These are phyloP conservation scores for Acholoe squamosa DNA, from an alignment of 2,888 invertebrate species.

Conservation along the genomic window DNA sequence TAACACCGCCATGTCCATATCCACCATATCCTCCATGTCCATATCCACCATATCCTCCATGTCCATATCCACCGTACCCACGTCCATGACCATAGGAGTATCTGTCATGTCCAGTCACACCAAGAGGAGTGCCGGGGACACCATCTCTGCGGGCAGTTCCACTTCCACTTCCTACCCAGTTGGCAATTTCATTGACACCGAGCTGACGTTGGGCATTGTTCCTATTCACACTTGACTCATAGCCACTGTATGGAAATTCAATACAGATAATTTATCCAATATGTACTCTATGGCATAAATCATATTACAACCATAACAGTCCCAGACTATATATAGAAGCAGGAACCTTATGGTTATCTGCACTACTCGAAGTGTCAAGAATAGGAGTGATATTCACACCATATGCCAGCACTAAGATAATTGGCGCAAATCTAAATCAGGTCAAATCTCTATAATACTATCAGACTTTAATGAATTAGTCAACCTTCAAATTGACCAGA, in stretches of 20 bases:
- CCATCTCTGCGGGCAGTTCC: constrained; percentile 55
- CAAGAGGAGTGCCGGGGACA: constrained; percentile 57
- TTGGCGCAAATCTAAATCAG: not conserved
- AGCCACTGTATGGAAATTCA: not conserved
- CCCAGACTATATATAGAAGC: not conserved
- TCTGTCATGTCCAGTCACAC: constrained; percentile 47
- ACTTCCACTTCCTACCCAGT: not conserved
- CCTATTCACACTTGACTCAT: constrained; percentile 28
- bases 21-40: constrained; percentile 30
- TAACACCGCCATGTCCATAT: not conserved
- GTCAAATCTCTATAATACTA: no score
- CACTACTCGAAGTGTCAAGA: not conserved
- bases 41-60: constrained; percentile 14
- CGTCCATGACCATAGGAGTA: not conserved
- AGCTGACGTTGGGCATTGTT: constrained; percentile 36
- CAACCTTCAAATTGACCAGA: no score
- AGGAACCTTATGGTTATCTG: not conserved
- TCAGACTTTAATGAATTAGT: no score
- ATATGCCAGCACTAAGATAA: not conserved
- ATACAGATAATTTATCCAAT: not conserved
- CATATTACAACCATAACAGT: not conserved
- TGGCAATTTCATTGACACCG: constrained; percentile 17
- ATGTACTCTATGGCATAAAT: no score
- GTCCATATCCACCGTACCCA: constrained; percentile 6
- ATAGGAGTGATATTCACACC: not conserved